Evolutionary conservation across 2,888 invertebrate genomes (phyloP).

Genomic region (Nomada hirtipes): DNA sequence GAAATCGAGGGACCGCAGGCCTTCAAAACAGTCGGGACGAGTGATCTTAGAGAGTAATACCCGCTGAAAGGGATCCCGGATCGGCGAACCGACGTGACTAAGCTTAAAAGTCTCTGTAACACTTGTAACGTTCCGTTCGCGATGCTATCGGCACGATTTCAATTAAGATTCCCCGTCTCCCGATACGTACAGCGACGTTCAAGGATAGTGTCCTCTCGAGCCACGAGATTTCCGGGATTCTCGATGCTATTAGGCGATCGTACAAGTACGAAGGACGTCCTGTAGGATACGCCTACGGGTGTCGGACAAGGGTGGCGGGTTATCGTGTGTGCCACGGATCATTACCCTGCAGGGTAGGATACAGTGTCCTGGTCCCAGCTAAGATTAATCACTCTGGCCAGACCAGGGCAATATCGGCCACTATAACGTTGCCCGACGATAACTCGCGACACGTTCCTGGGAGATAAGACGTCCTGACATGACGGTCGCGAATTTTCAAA

Average conservation of each 20-base stretch:
- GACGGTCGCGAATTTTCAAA: slow-evolving; percentile 64
- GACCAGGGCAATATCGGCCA: slow-evolving; percentile 77
- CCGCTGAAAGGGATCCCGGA: not conserved
- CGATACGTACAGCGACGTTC: slow-evolving; percentile 4
- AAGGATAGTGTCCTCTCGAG: slow-evolving; percentile 35
- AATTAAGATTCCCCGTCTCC: slow-evolving; percentile 12
- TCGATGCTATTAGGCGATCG: slow-evolving; percentile 62
- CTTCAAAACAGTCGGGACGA: not conserved
- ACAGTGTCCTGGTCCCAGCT: slow-evolving; percentile 68
- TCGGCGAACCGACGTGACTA: not conserved
- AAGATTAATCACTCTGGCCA: slow-evolving; percentile 80
- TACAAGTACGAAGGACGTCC: slow-evolving; percentile 61
- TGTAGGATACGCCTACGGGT: slow-evolving; percentile 61
- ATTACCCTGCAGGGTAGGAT: slow-evolving; percentile 79
- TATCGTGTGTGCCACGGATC: slow-evolving; percentile 84
- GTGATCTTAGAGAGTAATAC: not conserved
- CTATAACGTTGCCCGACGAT: slow-evolving; percentile 70
- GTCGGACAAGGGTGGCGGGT: slow-evolving; percentile 72
- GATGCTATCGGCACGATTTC: slow-evolving; percentile 18
- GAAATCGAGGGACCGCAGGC: slow-evolving; percentile 46
- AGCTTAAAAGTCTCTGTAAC: not conserved
- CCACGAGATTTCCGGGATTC: slow-evolving; percentile 65
- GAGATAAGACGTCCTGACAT: slow-evolving; percentile 69
- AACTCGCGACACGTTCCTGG: slow-evolving; percentile 73
- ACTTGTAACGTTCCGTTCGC: slow-evolving; percentile 4